phyloP scores from a whole-genome alignment of 2,113 vertebrate genomes.

The human (Homo sapiens) region DNA sequence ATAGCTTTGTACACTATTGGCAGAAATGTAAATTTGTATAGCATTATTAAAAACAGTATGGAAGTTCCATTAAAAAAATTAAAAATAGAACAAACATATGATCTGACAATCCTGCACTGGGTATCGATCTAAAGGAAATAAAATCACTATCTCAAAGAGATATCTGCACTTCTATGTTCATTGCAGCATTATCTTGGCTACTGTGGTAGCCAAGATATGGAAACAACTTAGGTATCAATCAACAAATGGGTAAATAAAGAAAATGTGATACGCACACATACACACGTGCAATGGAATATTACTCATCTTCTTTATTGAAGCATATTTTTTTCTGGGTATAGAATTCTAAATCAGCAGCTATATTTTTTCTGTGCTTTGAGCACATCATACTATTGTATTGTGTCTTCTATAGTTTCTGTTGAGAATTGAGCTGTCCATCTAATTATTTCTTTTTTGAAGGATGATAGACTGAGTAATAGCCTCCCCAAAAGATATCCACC shows the following conservation, averaged over 20 bases:
- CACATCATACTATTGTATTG: not conserved
- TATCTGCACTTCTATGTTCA: not conserved
- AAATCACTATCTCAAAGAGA: not conserved
- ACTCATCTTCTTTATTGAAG: not conserved
- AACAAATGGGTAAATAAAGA: not conserved
- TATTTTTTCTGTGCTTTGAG: not conserved
- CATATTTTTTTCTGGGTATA: not conserved
- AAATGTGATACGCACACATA: not conserved
- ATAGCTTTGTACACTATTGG: not conserved
- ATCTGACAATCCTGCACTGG: not conserved
- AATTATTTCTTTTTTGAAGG: not conserved
- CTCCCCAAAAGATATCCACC: not conserved
- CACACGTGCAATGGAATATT: not conserved
- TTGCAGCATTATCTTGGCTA: not conserved
- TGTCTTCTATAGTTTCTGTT: not conserved
- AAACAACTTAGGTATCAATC: not conserved
- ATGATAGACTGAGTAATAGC: not conserved
- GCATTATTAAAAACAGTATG: not conserved
- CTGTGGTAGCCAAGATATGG: not conserved
- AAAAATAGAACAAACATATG: not conserved
- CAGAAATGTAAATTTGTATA: not conserved
- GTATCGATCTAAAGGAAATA: not conserved
- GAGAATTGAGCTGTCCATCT: not conserved
- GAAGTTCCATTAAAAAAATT: not conserved
- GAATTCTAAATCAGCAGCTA: not conserved